Evolutionary conservation across 2,888 invertebrate species (phyloP).

Genomic region (Lottia scabra): DNA sequence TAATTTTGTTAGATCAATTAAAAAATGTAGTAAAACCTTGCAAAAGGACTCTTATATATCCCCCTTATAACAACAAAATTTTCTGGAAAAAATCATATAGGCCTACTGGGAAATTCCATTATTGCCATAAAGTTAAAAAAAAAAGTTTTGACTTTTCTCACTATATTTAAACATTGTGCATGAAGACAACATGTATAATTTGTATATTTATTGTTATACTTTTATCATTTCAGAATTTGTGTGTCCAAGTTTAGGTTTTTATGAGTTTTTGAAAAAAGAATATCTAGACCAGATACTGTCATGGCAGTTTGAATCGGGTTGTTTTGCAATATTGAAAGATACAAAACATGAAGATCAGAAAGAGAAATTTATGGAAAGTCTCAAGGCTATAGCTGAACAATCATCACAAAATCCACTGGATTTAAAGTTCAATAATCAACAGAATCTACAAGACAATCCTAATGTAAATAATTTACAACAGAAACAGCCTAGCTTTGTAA

Average conservation of each 20-base stretch:
- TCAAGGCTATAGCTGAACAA: neutral
- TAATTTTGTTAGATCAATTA: no score
- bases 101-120: no score
- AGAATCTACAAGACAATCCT: neutral
- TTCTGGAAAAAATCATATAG: no score
- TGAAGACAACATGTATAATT: no score
- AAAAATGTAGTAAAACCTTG: no score
- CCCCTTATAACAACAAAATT: no score
- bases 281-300: constrained; percentile 58
- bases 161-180: no score
- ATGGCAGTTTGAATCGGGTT: constrained; percentile 63
- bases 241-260: constrained; percentile 64
- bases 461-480: neutral
- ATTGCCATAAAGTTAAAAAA: no score
- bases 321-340: constrained; percentile 50
- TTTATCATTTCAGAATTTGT: constrained; percentile 60
- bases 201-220: no score
- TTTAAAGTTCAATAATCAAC: neutral
- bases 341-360: neutral
- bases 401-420: neutral
- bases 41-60: no score
- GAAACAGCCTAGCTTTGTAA: neutral
- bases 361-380: neutral
- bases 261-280: constrained; percentile 61
- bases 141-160: no score